These are phyloP conservation scores for Nymphalis polychloros DNA, from an alignment of 2,888 invertebrate species.

Conservation along the genomic window DNA sequence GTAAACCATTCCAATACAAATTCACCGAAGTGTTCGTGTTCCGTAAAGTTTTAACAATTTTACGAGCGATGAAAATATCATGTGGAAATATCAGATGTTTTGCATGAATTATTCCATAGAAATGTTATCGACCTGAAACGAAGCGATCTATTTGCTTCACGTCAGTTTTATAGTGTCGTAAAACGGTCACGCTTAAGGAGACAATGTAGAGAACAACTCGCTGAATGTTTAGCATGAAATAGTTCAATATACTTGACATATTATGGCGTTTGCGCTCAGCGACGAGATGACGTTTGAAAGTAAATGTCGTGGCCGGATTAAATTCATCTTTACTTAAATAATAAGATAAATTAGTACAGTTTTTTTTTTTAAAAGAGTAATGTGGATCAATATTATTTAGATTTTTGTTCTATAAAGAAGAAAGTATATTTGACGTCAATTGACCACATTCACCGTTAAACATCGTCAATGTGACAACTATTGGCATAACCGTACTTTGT, in stretches of 20 bases:
- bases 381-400: too few species aligned
- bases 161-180: slow-evolving; percentile 1
- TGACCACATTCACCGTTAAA: too few species aligned
- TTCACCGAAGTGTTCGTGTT: background rate
- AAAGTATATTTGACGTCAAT: too few species aligned
- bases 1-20: slow-evolving; percentile 11
- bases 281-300: background rate
- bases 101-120: background rate
- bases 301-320: background rate
- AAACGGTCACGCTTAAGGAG: background rate
- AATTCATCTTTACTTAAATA: background rate
- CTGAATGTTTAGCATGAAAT: background rate
- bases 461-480: too few species aligned
- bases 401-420: too few species aligned
- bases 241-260: background rate
- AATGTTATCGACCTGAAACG: background rate
- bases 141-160: background rate
- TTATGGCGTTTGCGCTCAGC: background rate
- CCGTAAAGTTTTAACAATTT: background rate
- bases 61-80: slow-evolving; percentile 2
- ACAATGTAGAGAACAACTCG: background rate
- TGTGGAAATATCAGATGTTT: background rate
- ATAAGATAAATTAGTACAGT: too few species aligned
- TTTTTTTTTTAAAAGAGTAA: too few species aligned
- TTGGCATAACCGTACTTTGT: too few species aligned